Evolutionary conservation across 35 echinoderm and acorn worm genomes (phyloP), one percentile per base, ranked within the genome.

Genomic region (Diadema setosum): DNA sequence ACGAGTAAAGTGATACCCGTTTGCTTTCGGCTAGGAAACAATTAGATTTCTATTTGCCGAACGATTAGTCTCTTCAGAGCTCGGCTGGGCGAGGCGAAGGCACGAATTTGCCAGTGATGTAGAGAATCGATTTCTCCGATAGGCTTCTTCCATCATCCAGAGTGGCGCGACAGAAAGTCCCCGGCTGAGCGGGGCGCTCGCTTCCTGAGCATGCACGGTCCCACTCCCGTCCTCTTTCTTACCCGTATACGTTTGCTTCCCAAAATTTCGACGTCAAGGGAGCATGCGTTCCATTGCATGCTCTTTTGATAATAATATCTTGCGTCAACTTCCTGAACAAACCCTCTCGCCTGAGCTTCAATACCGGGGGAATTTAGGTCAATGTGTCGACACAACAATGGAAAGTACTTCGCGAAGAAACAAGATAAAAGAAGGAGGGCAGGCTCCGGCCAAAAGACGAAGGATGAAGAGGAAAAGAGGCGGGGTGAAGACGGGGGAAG

Each of bases 41-140:
- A 67, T 67, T 67, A 67, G 63, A 67, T 67, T 34, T 67, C 63
- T 67, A 67, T 67, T 67, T 67, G 63, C 63, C 63, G 63, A 67
- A 67, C 63, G 63, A 67, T 67, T 67, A 67, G 63, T 33, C 63
- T 67, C 63, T 67, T 67, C 63, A 67, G 63, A 67, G 30, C 63
- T 67, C 63, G 63, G 63, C 63, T 67, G 63, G 63, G 63, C 63
- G 63, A 67, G 63, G 63, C 63, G 63, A 67, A 67, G 63, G 63
- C 63, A 67, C 63, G 63, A 34, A 67, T 67, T 67, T 32, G 63
- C 37, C 63, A 67, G 37, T 67, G 63, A 26, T 16, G 63, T 4
- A 15, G 63, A 67, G 37, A 67, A 67, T 67, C 63, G 63, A 67
- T 67, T 67, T 33, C 8, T 32, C 37, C 63, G n/a, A n/a, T n/a